phyloP scores from a whole-genome alignment of 2,888 invertebrate genomes.

The Megaustenia siamemsis region DNA sequence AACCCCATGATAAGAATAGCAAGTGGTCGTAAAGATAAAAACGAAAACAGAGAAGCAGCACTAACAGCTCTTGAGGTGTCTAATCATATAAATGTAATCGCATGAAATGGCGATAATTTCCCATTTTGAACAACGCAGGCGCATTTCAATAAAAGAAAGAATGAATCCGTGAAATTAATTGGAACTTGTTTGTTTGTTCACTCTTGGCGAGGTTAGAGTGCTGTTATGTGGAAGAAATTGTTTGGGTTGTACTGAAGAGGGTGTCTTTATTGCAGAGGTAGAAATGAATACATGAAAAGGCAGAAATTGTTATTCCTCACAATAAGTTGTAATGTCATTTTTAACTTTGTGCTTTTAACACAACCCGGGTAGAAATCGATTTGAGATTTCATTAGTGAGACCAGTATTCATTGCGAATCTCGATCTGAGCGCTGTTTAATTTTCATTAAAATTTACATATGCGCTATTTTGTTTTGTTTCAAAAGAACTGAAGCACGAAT shows the following conservation, averaged over 20 bases:
- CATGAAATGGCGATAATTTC: too few species aligned
- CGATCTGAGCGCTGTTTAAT: constrained; percentile 3
- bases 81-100: too few species aligned
- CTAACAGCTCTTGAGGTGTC: too few species aligned
- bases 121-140: too few species aligned
- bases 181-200: too few species aligned
- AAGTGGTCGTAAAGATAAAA: too few species aligned
- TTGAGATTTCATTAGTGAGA: not conserved
- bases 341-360: not conserved
- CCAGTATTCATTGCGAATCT: not conserved
- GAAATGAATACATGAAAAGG: not conserved
- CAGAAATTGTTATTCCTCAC: constrained; percentile 1
- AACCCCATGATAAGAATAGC: too few species aligned
- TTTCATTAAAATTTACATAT: constrained; percentile 26
- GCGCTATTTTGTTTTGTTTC: not conserved
- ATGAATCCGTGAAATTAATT: too few species aligned
- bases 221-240: not conserved
- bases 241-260: not conserved
- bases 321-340: not conserved
- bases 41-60: too few species aligned
- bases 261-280: not conserved
- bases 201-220: not conserved
- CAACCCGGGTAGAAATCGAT: not conserved
- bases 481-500: not conserved
- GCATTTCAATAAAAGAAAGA: too few species aligned